A percentile compares a stretch with the other conserved stretches of the same genome.
Evolutionary conservation across 2,888 invertebrate species (phyloP).

Genomic region (Ormyrus labotus): DNA sequence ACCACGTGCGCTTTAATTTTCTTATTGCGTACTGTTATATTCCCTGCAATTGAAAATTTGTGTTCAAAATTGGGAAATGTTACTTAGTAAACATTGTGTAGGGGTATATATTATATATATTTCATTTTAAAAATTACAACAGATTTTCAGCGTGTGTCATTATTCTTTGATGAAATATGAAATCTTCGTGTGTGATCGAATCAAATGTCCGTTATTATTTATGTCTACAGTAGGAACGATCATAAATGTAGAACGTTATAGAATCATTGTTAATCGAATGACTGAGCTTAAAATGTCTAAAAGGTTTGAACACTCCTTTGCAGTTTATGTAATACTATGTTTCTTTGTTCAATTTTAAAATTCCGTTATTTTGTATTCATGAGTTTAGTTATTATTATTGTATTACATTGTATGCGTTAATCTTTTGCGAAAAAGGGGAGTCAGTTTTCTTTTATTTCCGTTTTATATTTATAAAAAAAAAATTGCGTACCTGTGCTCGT

Average conservation of each 20-base stretch:
- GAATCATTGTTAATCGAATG: slow-evolving; percentile 23
- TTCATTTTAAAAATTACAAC: slow-evolving; percentile 4
- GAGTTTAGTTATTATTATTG: neutral
- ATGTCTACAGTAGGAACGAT: slow-evolving; percentile 4
- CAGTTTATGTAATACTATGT: neutral
- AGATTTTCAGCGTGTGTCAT: neutral
- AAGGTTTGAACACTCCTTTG: neutral
- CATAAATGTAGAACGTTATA: slow-evolving; percentile 3
- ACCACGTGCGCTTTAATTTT: slow-evolving; percentile 16
- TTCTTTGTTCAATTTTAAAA: neutral
- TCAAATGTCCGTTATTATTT: slow-evolving; percentile 6
- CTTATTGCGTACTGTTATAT: neutral
- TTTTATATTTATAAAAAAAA: too few species aligned
- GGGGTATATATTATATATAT: neutral
- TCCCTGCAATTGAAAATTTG: neutral
- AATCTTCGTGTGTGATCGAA: neutral
- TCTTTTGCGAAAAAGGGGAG: slow-evolving; percentile 1
- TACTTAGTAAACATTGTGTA: neutral
- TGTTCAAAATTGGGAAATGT: neutral
- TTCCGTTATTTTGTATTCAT: neutral
- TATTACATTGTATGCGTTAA: neutral
- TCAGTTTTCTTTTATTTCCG: too few species aligned
- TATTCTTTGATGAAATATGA: slow-evolving; percentile 4
- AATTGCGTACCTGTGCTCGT: neutral
- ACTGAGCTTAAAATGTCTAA: slow-evolving; percentile 35